phyloP scores from a whole-genome alignment of 2,797 vertebrate genomes.

The Falco rusticolus region DNA sequence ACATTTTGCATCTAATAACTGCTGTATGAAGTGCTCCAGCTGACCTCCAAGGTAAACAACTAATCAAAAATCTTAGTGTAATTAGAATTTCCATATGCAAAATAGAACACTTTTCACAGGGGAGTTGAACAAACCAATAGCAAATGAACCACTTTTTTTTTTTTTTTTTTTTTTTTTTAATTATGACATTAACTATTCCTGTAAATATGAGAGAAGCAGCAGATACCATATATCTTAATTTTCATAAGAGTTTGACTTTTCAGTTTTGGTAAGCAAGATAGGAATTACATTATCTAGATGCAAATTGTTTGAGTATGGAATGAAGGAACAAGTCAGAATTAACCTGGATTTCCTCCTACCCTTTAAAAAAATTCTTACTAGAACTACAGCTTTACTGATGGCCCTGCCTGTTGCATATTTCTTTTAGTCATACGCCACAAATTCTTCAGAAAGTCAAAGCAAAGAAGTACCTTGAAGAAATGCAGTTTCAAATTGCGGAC shows the following conservation, averaged over 20 bases:
- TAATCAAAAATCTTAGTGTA: neutral
- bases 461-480: neutral
- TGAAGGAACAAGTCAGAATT: neutral
- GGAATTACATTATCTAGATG: neutral
- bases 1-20: neutral
- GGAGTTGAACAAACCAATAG: neutral
- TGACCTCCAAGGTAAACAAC: neutral
- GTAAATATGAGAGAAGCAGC: neutral
- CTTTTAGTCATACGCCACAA: neutral
- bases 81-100: neutral
- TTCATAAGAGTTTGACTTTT: neutral
- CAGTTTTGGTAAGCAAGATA: neutral
- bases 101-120: neutral
- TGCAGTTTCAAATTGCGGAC: accelerated
- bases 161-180: neutral
- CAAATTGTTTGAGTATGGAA: neutral
- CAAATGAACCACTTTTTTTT: neutral
- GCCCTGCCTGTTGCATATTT: neutral
- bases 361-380: neutral
- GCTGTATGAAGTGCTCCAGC: neutral
- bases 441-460: neutral
- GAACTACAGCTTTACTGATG: neutral
- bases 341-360: neutral
- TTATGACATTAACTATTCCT: neutral
- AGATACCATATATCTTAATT: neutral